Conservation (phyloP, 2,797 vertebrate species). For the Phataginus tetradactyla region DNA sequence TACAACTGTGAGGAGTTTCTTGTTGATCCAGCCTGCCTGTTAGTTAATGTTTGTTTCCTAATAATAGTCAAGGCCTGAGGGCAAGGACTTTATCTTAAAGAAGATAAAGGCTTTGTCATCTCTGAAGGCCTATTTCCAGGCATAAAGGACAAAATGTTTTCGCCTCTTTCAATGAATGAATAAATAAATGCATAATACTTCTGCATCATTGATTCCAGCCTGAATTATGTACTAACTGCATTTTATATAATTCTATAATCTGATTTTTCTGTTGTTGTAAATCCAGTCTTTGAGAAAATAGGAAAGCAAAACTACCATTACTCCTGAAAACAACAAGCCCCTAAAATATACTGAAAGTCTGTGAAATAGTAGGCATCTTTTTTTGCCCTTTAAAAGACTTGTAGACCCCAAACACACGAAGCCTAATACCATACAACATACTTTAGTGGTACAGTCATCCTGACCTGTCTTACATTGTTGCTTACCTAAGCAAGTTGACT, state of each 20-base stretch:
- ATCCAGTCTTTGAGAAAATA: neutral
- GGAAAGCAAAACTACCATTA: conserved; percentile 24
- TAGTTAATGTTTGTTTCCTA: neutral
- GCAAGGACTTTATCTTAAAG: neutral
- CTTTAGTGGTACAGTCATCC: neutral
- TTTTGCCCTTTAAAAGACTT: neutral
- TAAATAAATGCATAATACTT: conserved; percentile 22
- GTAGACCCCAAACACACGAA: neutral
- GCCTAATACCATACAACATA: neutral
- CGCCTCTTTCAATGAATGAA: neutral
- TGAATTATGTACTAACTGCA: neutral
- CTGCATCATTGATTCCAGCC: conserved; percentile 35
- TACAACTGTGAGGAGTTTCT: neutral
- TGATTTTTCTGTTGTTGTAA: conserved; percentile 11
- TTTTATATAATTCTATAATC: neutral
- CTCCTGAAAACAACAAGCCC: neutral
- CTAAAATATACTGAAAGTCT: neutral
- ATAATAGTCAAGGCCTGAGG: neutral
- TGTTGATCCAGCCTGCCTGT: neutral
- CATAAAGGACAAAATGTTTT: neutral
- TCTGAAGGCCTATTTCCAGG: neutral
- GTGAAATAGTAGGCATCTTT: neutral
- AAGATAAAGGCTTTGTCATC: neutral
- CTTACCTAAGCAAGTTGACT: neutral
- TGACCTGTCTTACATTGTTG: neutral